These are phyloP conservation scores for Wasmannia auropunctata DNA, from an alignment of 1,140 invertebrate genomes.

Conservation along the genomic window DNA sequence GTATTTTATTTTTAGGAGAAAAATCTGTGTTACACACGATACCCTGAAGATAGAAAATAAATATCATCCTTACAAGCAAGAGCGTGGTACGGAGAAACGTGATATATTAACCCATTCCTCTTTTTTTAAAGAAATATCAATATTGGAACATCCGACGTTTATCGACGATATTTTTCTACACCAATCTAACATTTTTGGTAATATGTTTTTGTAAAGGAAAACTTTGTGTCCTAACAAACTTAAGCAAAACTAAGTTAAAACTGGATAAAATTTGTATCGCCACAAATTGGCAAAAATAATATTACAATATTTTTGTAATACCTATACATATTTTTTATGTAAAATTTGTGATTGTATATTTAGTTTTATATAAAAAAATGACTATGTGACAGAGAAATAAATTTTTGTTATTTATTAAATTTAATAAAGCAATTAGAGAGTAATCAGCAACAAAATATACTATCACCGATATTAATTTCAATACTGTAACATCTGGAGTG, in stretches of 20 bases:
- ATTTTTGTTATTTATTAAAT: background rate
- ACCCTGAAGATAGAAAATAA: conserved; percentile 3
- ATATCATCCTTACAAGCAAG: background rate
- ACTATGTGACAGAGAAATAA: background rate
- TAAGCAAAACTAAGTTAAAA: background rate
- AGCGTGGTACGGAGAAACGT: background rate
- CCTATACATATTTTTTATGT: too few species aligned
- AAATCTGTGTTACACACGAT: conserved; percentile 5
- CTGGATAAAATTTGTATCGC: background rate
- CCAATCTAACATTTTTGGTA: background rate
- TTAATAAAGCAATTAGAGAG: background rate
- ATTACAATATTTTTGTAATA: background rate
- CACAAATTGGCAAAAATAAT: background rate
- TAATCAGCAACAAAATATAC: background rate
- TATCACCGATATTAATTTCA: background rate
- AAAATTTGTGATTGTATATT: too few species aligned
- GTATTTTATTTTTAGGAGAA: conserved; percentile 8
- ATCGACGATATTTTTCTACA: background rate
- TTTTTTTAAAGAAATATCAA: background rate
- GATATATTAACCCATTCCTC: conserved; percentile 7
- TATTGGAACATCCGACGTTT: conserved; percentile 26
- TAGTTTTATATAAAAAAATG: background rate
- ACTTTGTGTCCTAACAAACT: background rate
- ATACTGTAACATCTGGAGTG: background rate
- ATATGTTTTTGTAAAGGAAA: conserved; percentile 8